These are phyloP conservation scores for Crepidodera aurea DNA, from an alignment of 2,888 invertebrate genomes.

Conservation along the genomic window DNA sequence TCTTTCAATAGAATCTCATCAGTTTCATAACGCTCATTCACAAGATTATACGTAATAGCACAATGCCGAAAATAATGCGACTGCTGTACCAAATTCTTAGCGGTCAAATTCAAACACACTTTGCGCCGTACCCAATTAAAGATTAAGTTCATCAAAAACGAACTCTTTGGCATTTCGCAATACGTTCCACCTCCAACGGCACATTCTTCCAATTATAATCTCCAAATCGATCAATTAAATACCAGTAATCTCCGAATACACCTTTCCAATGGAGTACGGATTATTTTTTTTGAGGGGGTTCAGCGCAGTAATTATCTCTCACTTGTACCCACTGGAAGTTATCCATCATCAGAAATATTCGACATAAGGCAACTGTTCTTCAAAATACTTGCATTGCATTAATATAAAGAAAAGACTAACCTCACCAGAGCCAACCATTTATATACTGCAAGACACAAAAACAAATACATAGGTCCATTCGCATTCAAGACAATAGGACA, in stretches of 20 bases:
- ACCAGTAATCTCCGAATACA: conserved; percentile 3
- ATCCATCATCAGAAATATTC: too few species aligned
- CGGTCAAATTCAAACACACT: neutral
- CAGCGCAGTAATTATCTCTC: too few species aligned
- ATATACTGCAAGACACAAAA: too few species aligned
- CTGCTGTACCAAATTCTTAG: neutral
- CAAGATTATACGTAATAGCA: neutral
- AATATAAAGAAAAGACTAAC: too few species aligned
- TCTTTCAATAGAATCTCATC: neutral
- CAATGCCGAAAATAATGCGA: conserved; percentile 2
- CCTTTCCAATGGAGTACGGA: neutral
- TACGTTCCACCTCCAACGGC: neutral
- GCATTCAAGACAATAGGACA: too few species aligned
- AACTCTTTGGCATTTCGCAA: conserved; percentile 8
- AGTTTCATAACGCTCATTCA: neutral
- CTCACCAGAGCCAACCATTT: too few species aligned
- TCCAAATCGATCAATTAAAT: conserved; percentile 19
- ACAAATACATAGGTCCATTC: too few species aligned
- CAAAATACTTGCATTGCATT: too few species aligned
- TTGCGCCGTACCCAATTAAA: neutral
- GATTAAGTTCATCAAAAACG: conserved; percentile 1
- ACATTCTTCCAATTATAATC: conserved; percentile 13
- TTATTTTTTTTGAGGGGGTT: neutral
- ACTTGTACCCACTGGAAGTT: too few species aligned
- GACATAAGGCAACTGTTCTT: too few species aligned